These are phyloP conservation scores for Pelusios castaneus DNA, from an alignment of 2,113 vertebrate species.

Conservation along the genomic window DNA sequence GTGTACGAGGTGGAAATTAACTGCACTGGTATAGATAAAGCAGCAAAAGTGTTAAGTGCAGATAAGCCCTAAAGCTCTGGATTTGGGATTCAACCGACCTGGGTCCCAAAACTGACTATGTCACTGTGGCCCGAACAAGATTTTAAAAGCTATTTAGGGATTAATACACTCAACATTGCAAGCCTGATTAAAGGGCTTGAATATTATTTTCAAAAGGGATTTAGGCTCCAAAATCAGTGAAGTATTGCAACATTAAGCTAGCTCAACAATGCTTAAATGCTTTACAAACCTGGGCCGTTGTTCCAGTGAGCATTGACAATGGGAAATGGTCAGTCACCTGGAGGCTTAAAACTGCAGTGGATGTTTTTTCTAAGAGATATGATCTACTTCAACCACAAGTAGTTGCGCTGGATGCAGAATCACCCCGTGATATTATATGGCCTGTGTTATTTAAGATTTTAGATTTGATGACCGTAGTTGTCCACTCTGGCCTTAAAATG, in stretches of 20 bases:
- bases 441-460: constrained; percentile 5
- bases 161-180: too few relatives aligned
- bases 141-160: too few relatives aligned
- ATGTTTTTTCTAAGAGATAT: too few relatives aligned
- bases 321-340: not conserved
- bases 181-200: too few relatives aligned
- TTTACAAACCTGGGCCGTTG: not conserved
- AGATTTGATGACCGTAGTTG: constrained; percentile 14
- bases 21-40: not conserved
- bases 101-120: not conserved
- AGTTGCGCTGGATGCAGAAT: not conserved
- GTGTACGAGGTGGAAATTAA: not conserved
- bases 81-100: not conserved
- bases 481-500: constrained; percentile 23
- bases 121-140: too few relatives aligned
- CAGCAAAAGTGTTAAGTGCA: not conserved
- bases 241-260: too few relatives aligned
- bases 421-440: not conserved
- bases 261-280: too few relatives aligned
- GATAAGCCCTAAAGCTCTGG: fast-evolving
- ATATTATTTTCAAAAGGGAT: too few relatives aligned
- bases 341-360: not conserved
- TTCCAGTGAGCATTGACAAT: not conserved
- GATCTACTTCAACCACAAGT: constrained; percentile 14
- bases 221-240: too few relatives aligned